Evolutionary conservation across 2,113 vertebrate genomes (phyloP).

Genomic region (Marcusenius ussheri): DNA sequence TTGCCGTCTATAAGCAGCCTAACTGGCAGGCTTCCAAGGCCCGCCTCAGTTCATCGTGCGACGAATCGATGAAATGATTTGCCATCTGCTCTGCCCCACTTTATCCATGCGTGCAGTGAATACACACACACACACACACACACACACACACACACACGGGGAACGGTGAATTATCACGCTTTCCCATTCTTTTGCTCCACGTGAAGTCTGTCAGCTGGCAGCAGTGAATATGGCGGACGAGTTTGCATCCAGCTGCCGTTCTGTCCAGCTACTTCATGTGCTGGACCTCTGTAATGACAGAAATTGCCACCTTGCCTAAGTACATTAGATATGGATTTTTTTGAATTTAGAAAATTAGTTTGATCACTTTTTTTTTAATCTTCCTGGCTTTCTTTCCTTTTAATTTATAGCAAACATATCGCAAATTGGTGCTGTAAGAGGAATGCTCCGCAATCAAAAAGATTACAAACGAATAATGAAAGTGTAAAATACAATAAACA

Average conservation of each 20-base stretch:
- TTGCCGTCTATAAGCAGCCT: neutral
- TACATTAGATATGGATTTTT: neutral
- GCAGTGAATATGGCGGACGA: neutral
- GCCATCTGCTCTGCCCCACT: constrained; percentile 6
- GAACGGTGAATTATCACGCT: neutral
- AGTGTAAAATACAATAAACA: neutral
- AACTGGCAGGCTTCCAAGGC: neutral
- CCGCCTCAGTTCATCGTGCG: neutral
- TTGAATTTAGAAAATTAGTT: neutral
- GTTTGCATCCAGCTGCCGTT: neutral
- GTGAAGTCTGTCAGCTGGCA: neutral
- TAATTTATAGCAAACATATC: neutral
- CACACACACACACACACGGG: neutral
- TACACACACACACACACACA: neutral
- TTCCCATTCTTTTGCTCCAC: neutral
- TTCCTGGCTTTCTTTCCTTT: neutral
- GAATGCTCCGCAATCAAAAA: neutral
- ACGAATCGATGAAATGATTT: constrained; percentile 14
- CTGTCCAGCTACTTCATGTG: neutral
- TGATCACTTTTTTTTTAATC: neutral
- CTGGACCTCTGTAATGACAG: neutral
- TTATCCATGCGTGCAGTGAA: neutral
- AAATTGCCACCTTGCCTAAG: neutral
- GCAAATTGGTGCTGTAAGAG: neutral
- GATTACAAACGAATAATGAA: neutral